Conservation (phyloP, 2,888 invertebrate species). For the Diarsia dahlii region DNA sequence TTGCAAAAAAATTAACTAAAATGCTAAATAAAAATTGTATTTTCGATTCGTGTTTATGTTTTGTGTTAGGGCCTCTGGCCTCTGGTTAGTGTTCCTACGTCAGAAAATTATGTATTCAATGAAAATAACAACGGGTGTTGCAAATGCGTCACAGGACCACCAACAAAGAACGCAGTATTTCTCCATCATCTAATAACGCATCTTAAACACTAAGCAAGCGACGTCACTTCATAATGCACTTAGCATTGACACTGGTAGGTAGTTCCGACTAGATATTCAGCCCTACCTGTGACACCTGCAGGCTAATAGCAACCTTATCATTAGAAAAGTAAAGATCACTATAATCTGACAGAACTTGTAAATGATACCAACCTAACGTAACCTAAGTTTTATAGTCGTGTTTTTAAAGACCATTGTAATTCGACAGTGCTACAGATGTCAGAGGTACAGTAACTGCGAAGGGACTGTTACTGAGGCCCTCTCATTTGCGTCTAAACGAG, state of each 20-base stretch:
- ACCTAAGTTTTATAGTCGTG: not conserved
- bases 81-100: not conserved
- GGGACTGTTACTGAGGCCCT: constrained; percentile 4
- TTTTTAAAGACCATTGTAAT: not conserved
- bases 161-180: constrained; percentile 22
- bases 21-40: no score
- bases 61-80: no score
- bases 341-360: not conserved
- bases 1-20: no score
- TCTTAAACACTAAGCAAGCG: constrained; percentile 1
- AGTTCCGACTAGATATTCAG: constrained; percentile 40
- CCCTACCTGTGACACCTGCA: not conserved
- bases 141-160: constrained; percentile 13
- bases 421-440: not conserved
- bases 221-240: constrained; percentile 41
- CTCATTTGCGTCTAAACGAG: constrained; percentile 34
- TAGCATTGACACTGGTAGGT: constrained; percentile 51
- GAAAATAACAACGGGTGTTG: not conserved
- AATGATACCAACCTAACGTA: not conserved
- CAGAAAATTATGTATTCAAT: not conserved
- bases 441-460: not conserved
- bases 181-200: constrained; percentile 17
- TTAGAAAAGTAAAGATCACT: not conserved
- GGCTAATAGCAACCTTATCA: not conserved
- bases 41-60: no score